Conservation (phyloP, 2,888 invertebrate genomes). For the Chrysomela aeneicollis region DNA sequence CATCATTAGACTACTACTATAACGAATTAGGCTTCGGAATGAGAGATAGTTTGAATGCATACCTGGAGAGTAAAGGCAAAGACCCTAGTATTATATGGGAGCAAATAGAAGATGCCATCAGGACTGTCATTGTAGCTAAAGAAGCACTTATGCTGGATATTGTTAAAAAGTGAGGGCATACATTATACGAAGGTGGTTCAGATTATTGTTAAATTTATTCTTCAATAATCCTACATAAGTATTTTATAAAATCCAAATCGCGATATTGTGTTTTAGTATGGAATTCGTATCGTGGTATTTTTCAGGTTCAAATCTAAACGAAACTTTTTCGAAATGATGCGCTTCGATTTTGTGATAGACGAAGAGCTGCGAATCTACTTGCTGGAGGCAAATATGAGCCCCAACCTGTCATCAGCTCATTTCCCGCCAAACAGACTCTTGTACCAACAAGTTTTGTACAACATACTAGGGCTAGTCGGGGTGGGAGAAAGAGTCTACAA, state of each 20-base stretch:
- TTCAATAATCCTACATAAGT: no score
- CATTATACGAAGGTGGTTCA: background rate
- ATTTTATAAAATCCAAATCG: no score
- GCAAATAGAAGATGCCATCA: constrained; percentile 81
- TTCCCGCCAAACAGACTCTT: constrained; percentile 87
- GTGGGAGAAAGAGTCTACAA: constrained; percentile 66
- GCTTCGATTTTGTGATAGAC: constrained; percentile 93
- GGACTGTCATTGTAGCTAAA: constrained; percentile 73
- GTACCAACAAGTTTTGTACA: constrained; percentile 92
- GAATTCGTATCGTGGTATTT: no score
- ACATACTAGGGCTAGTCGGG: constrained; percentile 81
- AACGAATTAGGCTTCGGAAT: constrained; percentile 78
- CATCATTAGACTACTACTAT: constrained; percentile 76
- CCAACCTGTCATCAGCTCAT: constrained; percentile 93
- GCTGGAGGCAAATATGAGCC: constrained; percentile 98
- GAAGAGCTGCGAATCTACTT: constrained; percentile 84
- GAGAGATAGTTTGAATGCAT: constrained; percentile 87
- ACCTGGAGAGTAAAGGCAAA: constrained; percentile 71
- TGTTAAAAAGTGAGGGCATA: constrained; percentile 57
- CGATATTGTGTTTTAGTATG: no score
- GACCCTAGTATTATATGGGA: constrained; percentile 80
- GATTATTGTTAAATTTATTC: background rate
- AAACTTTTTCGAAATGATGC: constrained; percentile 93
- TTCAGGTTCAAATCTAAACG: constrained; percentile 62
- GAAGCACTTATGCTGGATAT: constrained; percentile 74